Evolutionary conservation across 2,888 invertebrate genomes (phyloP).

Genomic region (Andrena haemorrhoa): DNA sequence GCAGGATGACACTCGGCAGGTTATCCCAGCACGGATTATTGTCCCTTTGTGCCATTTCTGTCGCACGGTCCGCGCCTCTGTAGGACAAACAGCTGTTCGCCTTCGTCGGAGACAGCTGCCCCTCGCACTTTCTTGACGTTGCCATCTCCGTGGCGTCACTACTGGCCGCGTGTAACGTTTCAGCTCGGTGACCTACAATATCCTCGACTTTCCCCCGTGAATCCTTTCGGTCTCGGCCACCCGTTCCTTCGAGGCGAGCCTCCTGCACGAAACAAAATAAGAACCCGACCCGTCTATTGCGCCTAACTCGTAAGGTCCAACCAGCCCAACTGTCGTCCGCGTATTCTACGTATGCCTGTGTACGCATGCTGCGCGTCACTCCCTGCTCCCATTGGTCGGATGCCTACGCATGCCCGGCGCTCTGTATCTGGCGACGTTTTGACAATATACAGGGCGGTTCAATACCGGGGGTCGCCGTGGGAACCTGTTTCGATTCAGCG

Average conservation of each 20-base stretch:
- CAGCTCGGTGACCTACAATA: slow-evolving; percentile 37
- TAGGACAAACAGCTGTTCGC: slow-evolving; percentile 80
- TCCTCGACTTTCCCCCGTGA: slow-evolving; percentile 30
- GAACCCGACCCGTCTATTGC: slow-evolving; percentile 57
- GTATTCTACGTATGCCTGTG: slow-evolving; percentile 41
- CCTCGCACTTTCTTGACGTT: slow-evolving; percentile 73
- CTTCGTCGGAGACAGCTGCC: slow-evolving; percentile 74
- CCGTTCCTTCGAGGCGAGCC: slow-evolving; percentile 54
- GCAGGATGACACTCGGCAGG: slow-evolving; percentile 84
- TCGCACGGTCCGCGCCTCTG: slow-evolving; percentile 67
- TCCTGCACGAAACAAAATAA: slow-evolving; percentile 65
- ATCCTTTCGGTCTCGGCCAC: slow-evolving; percentile 43
- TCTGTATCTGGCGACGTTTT: slow-evolving; percentile 7
- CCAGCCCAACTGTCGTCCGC: slow-evolving; percentile 52
- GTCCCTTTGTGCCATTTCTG: slow-evolving; percentile 80
- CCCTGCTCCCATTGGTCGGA: slow-evolving; percentile 48
- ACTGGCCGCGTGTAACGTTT: slow-evolving; percentile 53
- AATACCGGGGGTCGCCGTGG: background rate
- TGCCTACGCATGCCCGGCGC: slow-evolving; percentile 39
- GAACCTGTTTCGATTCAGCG: too few relatives aligned
- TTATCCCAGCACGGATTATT: slow-evolving; percentile 82
- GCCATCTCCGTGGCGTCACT: slow-evolving; percentile 57
- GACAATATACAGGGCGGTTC: slow-evolving; percentile 5
- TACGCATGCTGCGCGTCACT: slow-evolving; percentile 60
- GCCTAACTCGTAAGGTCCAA: slow-evolving; percentile 63